phyloP scores from a whole-genome alignment of 1,140 invertebrate genomes.

The Trachymyrmex septentrionalis region DNA sequence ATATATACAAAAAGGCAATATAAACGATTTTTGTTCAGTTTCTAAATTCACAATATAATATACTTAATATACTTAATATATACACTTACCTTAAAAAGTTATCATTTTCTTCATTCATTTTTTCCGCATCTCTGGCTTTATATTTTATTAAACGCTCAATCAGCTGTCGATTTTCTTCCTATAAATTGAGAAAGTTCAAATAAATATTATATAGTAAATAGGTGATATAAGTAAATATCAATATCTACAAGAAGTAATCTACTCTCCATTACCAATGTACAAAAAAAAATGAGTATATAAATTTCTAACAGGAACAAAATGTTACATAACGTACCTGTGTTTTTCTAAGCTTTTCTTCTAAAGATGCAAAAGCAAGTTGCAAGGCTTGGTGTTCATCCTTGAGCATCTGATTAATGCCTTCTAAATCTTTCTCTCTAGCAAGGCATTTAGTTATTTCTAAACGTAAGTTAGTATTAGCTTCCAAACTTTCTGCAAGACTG shows the following conservation, averaged over 20 bases:
- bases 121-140: conserved; percentile 97
- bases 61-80: neutral
- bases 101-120: conserved; percentile 98
- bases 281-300: neutral
- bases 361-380: conserved; percentile 94
- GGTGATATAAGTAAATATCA: neutral
- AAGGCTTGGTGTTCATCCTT: conserved; percentile 98
- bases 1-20: conserved; percentile 6
- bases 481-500: conserved; percentile 92
- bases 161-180: conserved; percentile 96
- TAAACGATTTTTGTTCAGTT: neutral
- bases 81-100: conserved; percentile 94
- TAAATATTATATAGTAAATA: conserved; percentile 1
- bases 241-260: neutral
- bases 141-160: conserved; percentile 95
- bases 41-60: neutral
- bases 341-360: conserved; percentile 96
- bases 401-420: conserved; percentile 94
- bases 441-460: conserved; percentile 90
- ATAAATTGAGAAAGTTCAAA: conserved; percentile 80
- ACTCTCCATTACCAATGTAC: neutral
- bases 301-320: conserved; percentile 7
- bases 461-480: conserved; percentile 89
- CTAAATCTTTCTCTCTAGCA: conserved; percentile 90
- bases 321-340: conserved; percentile 89